These are phyloP conservation scores for Meloidogyne floridensis DNA, from an alignment of 1,140 invertebrate genomes.

Conservation along the genomic window DNA sequence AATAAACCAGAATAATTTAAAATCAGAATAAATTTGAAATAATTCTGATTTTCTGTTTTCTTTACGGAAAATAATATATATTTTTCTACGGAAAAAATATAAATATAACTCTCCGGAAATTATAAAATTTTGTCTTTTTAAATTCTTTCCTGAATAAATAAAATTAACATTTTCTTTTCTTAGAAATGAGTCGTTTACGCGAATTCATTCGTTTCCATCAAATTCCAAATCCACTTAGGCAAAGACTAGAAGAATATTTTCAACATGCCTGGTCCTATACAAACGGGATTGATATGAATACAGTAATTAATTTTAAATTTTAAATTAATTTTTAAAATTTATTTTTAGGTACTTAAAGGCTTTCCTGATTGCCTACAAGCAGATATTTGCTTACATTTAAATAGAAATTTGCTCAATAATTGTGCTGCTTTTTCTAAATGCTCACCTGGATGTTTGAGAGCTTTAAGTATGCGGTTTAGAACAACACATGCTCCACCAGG, in stretches of 20 bases:
- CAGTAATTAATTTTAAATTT: conserved; percentile 74
- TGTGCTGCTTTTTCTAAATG: conserved; percentile 91
- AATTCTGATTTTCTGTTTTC: too few species aligned
- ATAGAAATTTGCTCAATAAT: conserved; percentile 88
- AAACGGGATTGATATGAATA: conserved; percentile 78
- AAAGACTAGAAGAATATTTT: conserved; percentile 95
- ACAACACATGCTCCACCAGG: conserved; percentile 95
- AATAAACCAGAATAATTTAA: neutral
- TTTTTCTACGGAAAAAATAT: too few species aligned
- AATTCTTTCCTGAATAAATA: neutral
- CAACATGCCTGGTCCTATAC: conserved; percentile 98
- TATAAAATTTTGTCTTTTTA: too few species aligned
- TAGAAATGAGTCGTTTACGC: conserved; percentile 76
- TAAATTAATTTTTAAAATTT: neutral
- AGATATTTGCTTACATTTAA: conserved; percentile 96
- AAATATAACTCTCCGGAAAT: too few species aligned
- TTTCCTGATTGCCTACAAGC: conserved; percentile 98
- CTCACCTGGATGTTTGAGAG: conserved; percentile 90
- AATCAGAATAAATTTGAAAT: conserved; percentile 29
- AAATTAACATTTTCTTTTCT: neutral
- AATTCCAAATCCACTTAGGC: conserved; percentile 92
- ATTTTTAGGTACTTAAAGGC: conserved; percentile 78
- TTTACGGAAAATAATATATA: too few species aligned
- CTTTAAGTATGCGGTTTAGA: conserved; percentile 67
- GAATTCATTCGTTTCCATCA: conserved; percentile 99